Evolutionary conservation across 92 coral and sea anemone species (phyloP), one percentile per base, ranked within the genome.

Genomic region (Parazoanthus darwini): DNA sequence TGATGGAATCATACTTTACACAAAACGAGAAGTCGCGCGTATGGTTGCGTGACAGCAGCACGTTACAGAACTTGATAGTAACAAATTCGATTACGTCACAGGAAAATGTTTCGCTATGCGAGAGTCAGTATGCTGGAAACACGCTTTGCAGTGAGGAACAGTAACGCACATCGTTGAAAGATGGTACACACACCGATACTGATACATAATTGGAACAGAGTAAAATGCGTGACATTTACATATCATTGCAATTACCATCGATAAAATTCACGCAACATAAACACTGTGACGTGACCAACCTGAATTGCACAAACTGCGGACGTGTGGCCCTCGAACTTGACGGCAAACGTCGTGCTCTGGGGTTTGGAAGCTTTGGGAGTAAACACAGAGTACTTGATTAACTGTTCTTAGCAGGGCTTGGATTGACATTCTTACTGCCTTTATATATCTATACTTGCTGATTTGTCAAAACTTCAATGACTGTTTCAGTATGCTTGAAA

Each of bases 281-380:
- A 18, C 71, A 50, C 6, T 11, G 73, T 59, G 2, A n/a, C 51
- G 22, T n/a, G 26, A 58, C 82, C 22, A 58, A 92, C 98, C 94
- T 93, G 92, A 37, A 95, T 79, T 5, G 91, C 96, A 54, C 98
- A 95, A 26, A 95, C 96, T 3, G 98, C 96, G 50, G 96, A 95
- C 6, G 92, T 92, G 78, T 95, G 98, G 22, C 98, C 98, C 15
- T 42, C 88, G 73, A 93, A 94, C 80, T 80, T 90, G 77, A 88
- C 51, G 38, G 91, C 86, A 44, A 86, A 66, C 38, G 89, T 86
- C 70, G 82, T 86, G 65, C 88, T 82, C 79, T 75, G 77, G 37
- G 89, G 56, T 63, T 92, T 92, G 68, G 89, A 89, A 18, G 73
- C 90, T 85, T 66, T 16, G 68, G 11, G 77, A n/a, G 9, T 36